Evolutionary conservation across 2,113 vertebrate genomes (phyloP).

Genomic region (Gopherus flavomarginatus): DNA sequence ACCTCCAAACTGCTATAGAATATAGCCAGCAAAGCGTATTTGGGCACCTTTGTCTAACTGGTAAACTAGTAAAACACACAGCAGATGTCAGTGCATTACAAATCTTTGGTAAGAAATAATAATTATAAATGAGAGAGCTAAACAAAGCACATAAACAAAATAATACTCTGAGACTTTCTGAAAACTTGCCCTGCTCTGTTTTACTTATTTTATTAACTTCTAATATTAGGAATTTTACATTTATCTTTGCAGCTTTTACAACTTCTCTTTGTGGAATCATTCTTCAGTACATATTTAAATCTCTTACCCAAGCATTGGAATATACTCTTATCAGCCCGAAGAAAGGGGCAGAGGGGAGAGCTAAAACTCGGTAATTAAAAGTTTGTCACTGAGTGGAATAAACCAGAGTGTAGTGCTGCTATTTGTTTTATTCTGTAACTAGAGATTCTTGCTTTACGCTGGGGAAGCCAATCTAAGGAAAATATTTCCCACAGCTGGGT

Average conservation of each 20-base stretch:
- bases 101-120: constrained; percentile 39
- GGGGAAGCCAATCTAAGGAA: constrained; percentile 22
- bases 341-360: not conserved
- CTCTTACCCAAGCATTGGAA: not conserved
- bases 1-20: fast-evolving
- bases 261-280: not conserved
- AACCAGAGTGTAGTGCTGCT: not conserved
- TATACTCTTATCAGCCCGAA: not conserved
- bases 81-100: constrained; percentile 76
- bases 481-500: constrained; percentile 45
- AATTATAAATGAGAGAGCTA: constrained; percentile 16
- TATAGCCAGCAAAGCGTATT: fast-evolving
- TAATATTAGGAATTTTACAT: not conserved
- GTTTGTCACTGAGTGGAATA: not conserved
- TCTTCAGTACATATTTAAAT: not conserved
- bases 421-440: not conserved
- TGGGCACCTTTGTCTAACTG: not conserved
- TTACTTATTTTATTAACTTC: not conserved
- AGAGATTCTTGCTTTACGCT: not conserved
- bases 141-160: not conserved
- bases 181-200: not conserved
- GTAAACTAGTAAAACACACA: constrained; percentile 65
- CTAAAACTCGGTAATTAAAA: not conserved
- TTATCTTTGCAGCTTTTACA: not conserved
- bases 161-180: not conserved